These are phyloP conservation scores for Zaprionus nigranus DNA, from an alignment of 1,140 invertebrate species.

Conservation along the genomic window DNA sequence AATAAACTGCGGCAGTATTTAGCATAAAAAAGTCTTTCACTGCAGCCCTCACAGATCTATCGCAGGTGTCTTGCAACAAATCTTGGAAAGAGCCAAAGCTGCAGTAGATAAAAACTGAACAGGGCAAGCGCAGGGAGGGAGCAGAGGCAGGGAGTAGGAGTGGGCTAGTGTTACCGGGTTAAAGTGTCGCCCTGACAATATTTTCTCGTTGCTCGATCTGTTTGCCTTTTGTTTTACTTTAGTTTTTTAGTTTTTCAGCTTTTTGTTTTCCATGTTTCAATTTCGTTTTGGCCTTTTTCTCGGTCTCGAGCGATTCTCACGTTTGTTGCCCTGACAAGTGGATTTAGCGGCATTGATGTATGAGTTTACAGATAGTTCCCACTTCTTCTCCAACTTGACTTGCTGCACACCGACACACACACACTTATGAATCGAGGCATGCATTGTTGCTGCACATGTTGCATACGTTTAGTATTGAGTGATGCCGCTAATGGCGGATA, in stretches of 20 bases:
- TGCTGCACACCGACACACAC: neutral
- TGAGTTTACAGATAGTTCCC: conserved; percentile 75
- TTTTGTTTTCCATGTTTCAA: conserved; percentile 48
- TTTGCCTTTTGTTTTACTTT: conserved; percentile 65
- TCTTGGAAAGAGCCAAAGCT: conserved; percentile 54
- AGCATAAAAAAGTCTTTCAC: conserved; percentile 81
- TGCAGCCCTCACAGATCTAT: conserved; percentile 55
- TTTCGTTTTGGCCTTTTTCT: conserved; percentile 31
- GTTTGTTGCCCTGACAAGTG: conserved; percentile 79
- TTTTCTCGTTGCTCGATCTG: conserved; percentile 69
- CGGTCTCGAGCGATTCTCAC: conserved; percentile 69
- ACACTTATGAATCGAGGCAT: neutral
- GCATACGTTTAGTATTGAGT: conserved; percentile 74
- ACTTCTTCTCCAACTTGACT: conserved; percentile 42
- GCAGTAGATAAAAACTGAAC: conserved; percentile 21
- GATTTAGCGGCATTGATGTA: conserved; percentile 82
- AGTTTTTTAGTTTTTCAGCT: conserved; percentile 9
- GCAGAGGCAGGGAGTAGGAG: neutral
- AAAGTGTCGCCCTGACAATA: conserved; percentile 78
- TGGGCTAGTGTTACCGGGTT: conserved; percentile 39
- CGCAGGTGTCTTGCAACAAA: conserved; percentile 75
- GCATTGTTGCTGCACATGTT: conserved; percentile 36
- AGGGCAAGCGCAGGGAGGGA: neutral
- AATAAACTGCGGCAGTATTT: conserved; percentile 77
- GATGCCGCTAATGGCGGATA: conserved; percentile 74